Percentiles rank a stretch among this genome's conserved stretches.
phyloP scores from a whole-genome alignment of 2,888 invertebrate genomes.

The Polia nebulosa region DNA sequence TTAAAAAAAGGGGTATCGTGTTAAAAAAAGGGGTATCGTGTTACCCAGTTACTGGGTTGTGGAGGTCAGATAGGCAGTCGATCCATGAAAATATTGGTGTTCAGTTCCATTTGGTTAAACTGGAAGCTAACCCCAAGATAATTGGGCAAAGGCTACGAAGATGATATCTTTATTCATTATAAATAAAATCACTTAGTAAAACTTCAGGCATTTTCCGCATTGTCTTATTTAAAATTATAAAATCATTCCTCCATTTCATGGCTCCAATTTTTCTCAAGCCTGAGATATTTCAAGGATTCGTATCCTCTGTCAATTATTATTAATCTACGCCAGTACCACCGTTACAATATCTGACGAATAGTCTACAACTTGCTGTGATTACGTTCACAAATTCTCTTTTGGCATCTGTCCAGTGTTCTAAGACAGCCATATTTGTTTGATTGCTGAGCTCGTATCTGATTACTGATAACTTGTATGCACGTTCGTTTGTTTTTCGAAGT shows the following conservation, averaged over 20 bases:
- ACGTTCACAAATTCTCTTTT: constrained; percentile 51
- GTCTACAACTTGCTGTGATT: constrained; percentile 64
- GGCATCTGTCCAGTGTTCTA: constrained; percentile 58
- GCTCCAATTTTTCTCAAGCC: background rate
- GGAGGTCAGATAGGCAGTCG: too few species aligned
- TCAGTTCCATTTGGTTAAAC: too few species aligned
- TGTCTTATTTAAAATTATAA: background rate
- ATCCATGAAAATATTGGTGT: too few species aligned
- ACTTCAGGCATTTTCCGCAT: too few species aligned
- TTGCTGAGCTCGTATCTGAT: constrained; percentile 49
- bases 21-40: too few species aligned
- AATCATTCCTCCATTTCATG: background rate
- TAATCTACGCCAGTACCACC: constrained; percentile 51
- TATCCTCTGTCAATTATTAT: constrained; percentile 54
- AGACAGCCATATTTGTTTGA: constrained; percentile 51
- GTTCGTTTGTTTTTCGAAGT: constrained; percentile 3
- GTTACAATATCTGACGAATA: constrained; percentile 68
- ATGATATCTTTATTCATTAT: too few species aligned
- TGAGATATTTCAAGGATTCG: constrained; percentile 10
- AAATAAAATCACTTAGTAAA: too few species aligned
- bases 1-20: too few species aligned
- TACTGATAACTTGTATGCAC: constrained; percentile 58
- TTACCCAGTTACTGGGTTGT: too few species aligned
- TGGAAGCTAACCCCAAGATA: too few species aligned
- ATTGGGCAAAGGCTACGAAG: too few species aligned